Base-by-base conservation (phyloP, 2,797 vertebrate genomes). In the Poecilia picta region DNA sequence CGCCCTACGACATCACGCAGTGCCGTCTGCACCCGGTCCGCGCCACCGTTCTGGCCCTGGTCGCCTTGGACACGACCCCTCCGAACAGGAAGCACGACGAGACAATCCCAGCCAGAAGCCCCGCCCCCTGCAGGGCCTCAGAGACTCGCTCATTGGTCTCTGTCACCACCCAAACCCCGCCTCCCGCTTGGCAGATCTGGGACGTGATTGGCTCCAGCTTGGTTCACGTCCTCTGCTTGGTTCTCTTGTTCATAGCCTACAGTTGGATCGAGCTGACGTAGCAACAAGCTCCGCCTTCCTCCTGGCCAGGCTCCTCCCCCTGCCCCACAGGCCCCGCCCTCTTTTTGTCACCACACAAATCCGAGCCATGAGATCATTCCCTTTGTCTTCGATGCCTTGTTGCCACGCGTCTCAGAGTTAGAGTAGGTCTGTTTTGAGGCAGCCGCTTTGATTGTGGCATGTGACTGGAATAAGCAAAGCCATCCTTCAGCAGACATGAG, bases 1-100 rank as follows among this genome's bases (percentile, higher is more conserved):
- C 97, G 89, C 95, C 98, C 85, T 97, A 96, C 91, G 98, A 99
- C 96, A 96, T 99, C 96, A 97, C 96, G 95, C 97, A 97, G 94
- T 96, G 96, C 93, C 97, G 97, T 89, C 96, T 98, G 91, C 96
- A 91, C 94, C 97, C 96, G 70, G 93, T 98, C 91, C 92, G 93
- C 92, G 91, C 93, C 94, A 95, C 97, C 79, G 96, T 98, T 93
- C 95, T 94, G 89, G 91, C 95, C 84, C 96, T 99, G 96, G 96
- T 98, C 92, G 94, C 96, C 89, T 89, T 96, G 94, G 96, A 97
- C 93, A 91, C 95, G 4, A 66, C 78, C 90, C 92, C 72, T 59
- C 2, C n/a, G 20, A 74, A 90, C 75, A 57, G 79, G 80, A 92
- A 90, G 74, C 78, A 4, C 76, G 74, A 87, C 76, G 78, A 92